Conservation (phyloP, 2,888 invertebrate genomes). For the Heliconius erato region DNA sequence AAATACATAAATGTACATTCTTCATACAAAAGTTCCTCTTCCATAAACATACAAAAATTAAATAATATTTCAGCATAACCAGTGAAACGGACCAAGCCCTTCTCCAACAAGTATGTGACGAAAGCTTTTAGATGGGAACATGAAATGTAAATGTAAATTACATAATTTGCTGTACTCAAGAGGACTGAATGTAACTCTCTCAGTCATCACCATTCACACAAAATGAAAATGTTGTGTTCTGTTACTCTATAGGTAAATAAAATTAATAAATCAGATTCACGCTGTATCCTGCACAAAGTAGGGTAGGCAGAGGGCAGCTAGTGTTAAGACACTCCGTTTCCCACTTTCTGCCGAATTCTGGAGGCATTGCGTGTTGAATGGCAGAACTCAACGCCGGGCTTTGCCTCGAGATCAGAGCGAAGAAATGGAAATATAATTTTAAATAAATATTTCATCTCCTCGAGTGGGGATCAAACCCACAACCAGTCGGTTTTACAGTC, state of each 20-base stretch:
- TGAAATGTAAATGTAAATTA: slow-evolving; percentile 39
- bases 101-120: slow-evolving; percentile 13
- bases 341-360: no score
- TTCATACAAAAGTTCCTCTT: background rate
- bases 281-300: no score
- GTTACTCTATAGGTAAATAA: background rate
- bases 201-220: background rate
- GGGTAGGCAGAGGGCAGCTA: no score
- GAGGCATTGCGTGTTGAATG: no score
- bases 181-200: background rate
- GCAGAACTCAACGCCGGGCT: no score
- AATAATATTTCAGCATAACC: background rate
- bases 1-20: background rate
- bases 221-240: background rate
- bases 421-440: no score
- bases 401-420: no score
- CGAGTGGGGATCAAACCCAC: no score
- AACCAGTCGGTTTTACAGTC: no score
- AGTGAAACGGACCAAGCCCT: background rate
- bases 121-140: slow-evolving; percentile 34
- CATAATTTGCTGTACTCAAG: slow-evolving; percentile 23
- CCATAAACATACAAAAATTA: background rate
- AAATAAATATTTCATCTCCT: no score
- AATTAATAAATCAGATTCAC: no score
- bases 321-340: no score